Evolutionary conservation across 2,888 invertebrate species (phyloP), one percentile per base, ranked within the genome.

Genomic region (Drosophila anomalipes): DNA sequence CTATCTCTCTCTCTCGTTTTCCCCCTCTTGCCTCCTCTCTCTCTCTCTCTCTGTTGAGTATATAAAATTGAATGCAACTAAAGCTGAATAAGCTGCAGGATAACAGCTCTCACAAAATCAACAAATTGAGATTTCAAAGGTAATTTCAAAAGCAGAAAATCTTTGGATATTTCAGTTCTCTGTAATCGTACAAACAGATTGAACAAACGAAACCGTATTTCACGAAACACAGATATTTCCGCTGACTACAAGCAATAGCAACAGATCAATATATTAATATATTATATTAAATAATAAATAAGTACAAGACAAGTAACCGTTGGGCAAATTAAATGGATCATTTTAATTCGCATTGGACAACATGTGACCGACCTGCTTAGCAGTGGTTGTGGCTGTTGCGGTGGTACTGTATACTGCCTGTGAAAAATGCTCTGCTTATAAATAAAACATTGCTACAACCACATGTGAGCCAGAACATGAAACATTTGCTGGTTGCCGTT

Each of bases 361-460:
- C 30, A 58, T 28, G 28, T 56, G n/a, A 49, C 67, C 67, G 14
- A 64, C 58, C 73, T 54, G 61, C 22, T 30, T 52, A 49, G 57
- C 22, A 16, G 37, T 57, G 59, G 33, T 60, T 61, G 28, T 47
- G 61, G 39, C 44, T 26, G 14, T 22, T 28, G 35, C 32, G 26
- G 10, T 51, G 33, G 16, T 54, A 22, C 19, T 53, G 64, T n/a
- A 14, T 30, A 19, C 22, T 35, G 22, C 30, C 80, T 64, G 26
- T 33, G 49, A 37, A 71, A 67, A 69, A 64, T 74, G 52, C 47
- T 60, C 53, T 64, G 70, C 67, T 84, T 75, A 87, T 89, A 89
- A 89, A 89, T 89, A 89, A 85, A 82, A 87, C 77, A 85, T 85
- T 67, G 22, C 67, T 63, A 67, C 57, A 69, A 67, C 57, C 76